Percentiles rank a stretch among this genome's conserved stretches.
These are phyloP conservation scores for Anaspis maculata DNA, from an alignment of 2,888 invertebrate species.

Conservation along the genomic window DNA sequence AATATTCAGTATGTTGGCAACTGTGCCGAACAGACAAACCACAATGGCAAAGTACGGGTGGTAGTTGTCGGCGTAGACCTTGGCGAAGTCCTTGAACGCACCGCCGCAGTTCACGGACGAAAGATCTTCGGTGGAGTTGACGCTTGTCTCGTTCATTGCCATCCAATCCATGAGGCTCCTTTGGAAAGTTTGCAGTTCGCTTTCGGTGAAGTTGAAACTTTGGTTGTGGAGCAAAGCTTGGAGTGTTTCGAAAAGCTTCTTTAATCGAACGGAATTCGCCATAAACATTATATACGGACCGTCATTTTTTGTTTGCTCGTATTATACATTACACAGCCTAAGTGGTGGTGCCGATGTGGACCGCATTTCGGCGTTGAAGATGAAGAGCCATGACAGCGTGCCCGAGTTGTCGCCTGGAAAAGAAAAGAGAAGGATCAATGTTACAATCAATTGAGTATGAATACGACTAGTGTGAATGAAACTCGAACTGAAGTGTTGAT, in stretches of 20 bases:
- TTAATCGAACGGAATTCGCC: not conserved
- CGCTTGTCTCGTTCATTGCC: not conserved
- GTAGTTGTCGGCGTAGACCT: slow-evolving; percentile 54
- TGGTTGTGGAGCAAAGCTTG: slow-evolving; percentile 3
- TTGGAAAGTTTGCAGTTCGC: not conserved
- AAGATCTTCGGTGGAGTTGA: not conserved
- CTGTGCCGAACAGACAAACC: slow-evolving; percentile 79
- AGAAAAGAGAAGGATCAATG: too few relatives aligned
- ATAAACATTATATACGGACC: too few relatives aligned
- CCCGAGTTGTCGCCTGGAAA: too few relatives aligned
- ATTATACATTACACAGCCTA: too few relatives aligned
- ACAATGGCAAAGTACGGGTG: slow-evolving; percentile 79
- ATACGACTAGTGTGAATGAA: too few relatives aligned
- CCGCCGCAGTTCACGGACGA: slow-evolving; percentile 23
- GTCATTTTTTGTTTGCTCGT: too few relatives aligned
- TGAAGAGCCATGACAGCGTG: too few relatives aligned
- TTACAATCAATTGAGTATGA: too few relatives aligned
- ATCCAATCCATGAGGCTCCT: slow-evolving; percentile 2
- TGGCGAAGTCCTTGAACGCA: slow-evolving; percentile 43
- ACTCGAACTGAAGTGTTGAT: too few relatives aligned
- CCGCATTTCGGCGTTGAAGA: too few relatives aligned
- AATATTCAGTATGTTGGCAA: slow-evolving; percentile 81
- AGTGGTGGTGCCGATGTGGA: too few relatives aligned
- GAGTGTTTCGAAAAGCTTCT: slow-evolving; percentile 2
- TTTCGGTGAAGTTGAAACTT: slow-evolving; percentile 4